Percentiles rank a stretch among this genome's conserved stretches.
Conservation (phyloP, 2,888 invertebrate genomes). For the Synergus itoensis region DNA sequence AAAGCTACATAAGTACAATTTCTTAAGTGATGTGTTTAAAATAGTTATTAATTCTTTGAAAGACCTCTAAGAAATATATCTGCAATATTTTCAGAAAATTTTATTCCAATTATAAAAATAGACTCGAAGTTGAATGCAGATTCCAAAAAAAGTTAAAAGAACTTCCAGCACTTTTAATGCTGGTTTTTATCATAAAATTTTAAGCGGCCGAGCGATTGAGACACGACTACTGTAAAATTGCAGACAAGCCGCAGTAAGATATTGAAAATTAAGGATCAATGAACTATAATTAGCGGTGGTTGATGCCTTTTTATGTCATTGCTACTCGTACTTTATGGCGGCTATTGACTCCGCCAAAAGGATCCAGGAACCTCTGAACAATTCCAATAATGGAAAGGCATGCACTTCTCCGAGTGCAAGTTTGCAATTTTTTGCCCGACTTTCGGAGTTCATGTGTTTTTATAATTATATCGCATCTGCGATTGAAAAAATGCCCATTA, state of each 20-base stretch:
- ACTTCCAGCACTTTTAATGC: neutral
- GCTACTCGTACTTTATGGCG: conserved; percentile 25
- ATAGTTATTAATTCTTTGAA: too few species aligned
- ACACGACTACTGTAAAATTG: neutral
- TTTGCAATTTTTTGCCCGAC: neutral
- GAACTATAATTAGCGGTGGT: conserved; percentile 1
- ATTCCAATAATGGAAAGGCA: conserved; percentile 18
- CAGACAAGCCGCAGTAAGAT: neutral
- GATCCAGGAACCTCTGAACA: conserved; percentile 2
- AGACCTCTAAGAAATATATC: too few species aligned
- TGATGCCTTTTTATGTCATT: conserved; percentile 17
- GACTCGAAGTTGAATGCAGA: neutral
- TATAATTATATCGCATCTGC: neutral
- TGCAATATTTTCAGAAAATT: too few species aligned
- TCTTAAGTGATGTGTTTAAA: neutral
- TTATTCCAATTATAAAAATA: neutral
- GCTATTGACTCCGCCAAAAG: neutral
- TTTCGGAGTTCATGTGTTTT: neutral
- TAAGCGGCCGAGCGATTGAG: neutral
- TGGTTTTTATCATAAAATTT: neutral
- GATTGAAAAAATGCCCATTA: neutral
- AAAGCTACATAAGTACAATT: neutral
- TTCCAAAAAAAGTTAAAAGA: neutral
- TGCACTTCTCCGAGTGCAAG: neutral
- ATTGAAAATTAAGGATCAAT: neutral